These are phyloP conservation scores for Teleogryllus oceanicus DNA, from an alignment of 2,888 invertebrate species.

Conservation along the genomic window DNA sequence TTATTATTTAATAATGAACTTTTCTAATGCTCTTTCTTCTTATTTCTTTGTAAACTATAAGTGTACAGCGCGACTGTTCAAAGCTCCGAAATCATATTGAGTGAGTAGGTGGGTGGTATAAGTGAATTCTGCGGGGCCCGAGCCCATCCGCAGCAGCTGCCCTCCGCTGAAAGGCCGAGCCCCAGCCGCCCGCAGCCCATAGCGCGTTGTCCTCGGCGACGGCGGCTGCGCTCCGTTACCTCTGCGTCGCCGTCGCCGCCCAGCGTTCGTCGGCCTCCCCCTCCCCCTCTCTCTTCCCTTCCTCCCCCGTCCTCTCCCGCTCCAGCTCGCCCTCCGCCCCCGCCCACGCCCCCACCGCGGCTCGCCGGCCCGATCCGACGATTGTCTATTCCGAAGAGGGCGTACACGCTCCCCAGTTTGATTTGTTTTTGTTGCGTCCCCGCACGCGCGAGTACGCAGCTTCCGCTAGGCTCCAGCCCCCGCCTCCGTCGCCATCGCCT, in stretches of 20 bases:
- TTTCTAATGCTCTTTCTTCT: too few relatives aligned
- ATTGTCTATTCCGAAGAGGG: constrained; percentile 11
- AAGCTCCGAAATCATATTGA: too few relatives aligned
- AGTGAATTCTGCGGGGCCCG: too few relatives aligned
- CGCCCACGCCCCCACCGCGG: background rate
- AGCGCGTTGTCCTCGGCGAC: too few relatives aligned
- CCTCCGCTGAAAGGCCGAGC: too few relatives aligned
- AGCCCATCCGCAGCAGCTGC: too few relatives aligned
- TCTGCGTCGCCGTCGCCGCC: background rate
- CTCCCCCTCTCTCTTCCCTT: background rate
- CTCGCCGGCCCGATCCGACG: background rate
- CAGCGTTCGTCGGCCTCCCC: constrained; percentile 1
- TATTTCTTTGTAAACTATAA: too few relatives aligned
- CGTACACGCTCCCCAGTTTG: background rate
- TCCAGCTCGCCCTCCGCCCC: background rate
- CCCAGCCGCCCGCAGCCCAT: too few relatives aligned
- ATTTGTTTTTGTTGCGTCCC: constrained; percentile 18
- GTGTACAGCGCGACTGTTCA: too few relatives aligned
- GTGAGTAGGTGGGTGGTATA: too few relatives aligned
- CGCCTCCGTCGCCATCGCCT: background rate
- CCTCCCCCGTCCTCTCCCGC: background rate
- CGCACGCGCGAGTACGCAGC: constrained; percentile 9
- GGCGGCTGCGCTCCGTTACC: background rate
- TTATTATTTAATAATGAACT: too few relatives aligned
- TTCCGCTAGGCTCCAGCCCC: constrained; percentile 5